These are phyloP conservation scores for Calliphora vicina DNA, from an alignment of 1,140 invertebrate species.

Conservation along the genomic window DNA sequence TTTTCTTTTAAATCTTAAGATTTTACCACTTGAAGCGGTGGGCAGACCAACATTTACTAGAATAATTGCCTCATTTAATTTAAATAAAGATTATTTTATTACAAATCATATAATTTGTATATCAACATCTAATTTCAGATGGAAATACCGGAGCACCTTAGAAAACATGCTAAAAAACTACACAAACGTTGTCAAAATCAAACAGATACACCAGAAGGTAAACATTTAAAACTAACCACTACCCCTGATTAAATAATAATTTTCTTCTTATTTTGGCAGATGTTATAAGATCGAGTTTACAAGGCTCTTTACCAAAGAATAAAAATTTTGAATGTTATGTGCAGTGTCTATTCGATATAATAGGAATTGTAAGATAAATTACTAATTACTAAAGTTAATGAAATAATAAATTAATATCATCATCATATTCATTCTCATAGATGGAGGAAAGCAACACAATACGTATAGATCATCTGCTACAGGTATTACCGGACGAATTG, in stretches of 20 bases:
- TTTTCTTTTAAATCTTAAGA: no score
- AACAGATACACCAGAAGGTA: slow-evolving; percentile 48
- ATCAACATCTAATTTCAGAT: slow-evolving; percentile 38
- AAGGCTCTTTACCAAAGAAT: slow-evolving; percentile 43
- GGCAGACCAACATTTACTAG: no score
- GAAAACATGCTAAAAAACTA: slow-evolving; percentile 50
- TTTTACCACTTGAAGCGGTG: no score
- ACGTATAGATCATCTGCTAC: slow-evolving; percentile 50
- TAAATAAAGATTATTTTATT: no score
- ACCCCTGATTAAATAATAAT: not conserved
- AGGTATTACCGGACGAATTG: slow-evolving; percentile 48
- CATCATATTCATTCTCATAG: slow-evolving; percentile 36
- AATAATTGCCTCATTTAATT: no score
- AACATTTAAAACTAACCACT: not conserved
- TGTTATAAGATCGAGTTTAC: slow-evolving; percentile 32
- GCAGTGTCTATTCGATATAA: slow-evolving; percentile 54
- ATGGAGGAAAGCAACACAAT: slow-evolving; percentile 50
- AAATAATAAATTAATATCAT: not conserved
- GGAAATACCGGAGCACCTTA: slow-evolving; percentile 44
- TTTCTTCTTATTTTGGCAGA: slow-evolving; percentile 14
- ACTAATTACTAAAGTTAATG: not conserved
- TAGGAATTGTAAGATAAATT: slow-evolving; percentile 49
- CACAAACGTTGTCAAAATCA: slow-evolving; percentile 46
- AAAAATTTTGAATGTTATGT: slow-evolving; percentile 50
- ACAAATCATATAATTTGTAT: not conserved